Base-by-base conservation (phyloP, 2,797 vertebrate genomes). In the Pangasius sanitwongsei region DNA sequence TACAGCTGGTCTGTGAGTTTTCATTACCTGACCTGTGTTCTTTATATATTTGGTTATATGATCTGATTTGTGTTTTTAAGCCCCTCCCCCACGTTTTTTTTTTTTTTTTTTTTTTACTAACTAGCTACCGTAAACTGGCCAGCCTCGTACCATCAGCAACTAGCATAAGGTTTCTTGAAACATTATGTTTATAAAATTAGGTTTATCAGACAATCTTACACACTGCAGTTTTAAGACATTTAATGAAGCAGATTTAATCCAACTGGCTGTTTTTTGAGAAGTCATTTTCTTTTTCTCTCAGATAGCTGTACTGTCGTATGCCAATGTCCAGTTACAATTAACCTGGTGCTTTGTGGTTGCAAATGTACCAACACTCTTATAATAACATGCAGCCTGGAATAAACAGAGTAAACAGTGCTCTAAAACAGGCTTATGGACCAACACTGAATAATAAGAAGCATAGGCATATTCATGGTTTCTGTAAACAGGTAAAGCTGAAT, bases 401-500 rank as follows among this genome's bases (percentile, higher is more conserved):
- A 63, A 63, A 67, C 31, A 53, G 44, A 37, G 59, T 37, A 63
- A 28, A 50, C 4, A 31, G 50, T 31, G 25, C 2, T 85, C 41
- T 84, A 74, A 84, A 48, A 31, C 87, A 67, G 31, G 6, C 44
- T n/a, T 37, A 41, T 57, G n/a, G 74, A 57, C 48, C 28, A 80
- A 31, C 25, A 31, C 31, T 55, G 15, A 37, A 69, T 48, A 78
- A 57, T 20, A 70, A 41, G 25, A 63, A 41, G 1, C 13, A 0
- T 85, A 4, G 20, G 8, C 5, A 57, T 70, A 59, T 70, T 80
- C 37, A 59, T 86, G 37, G 63, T 70, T 67, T 25, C 28, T 72
- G 50, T 37, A 78, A 50, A 78, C 55, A 89, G 74, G 63, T 81
- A 81, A 7, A 69, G 31, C 23, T 80, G 34, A 86, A 57, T 13